A percentile compares a stretch with the other conserved stretches of the same genome.
Evolutionary conservation across 2,797 vertebrate species (phyloP).

Genomic region (Octomys mimax): DNA sequence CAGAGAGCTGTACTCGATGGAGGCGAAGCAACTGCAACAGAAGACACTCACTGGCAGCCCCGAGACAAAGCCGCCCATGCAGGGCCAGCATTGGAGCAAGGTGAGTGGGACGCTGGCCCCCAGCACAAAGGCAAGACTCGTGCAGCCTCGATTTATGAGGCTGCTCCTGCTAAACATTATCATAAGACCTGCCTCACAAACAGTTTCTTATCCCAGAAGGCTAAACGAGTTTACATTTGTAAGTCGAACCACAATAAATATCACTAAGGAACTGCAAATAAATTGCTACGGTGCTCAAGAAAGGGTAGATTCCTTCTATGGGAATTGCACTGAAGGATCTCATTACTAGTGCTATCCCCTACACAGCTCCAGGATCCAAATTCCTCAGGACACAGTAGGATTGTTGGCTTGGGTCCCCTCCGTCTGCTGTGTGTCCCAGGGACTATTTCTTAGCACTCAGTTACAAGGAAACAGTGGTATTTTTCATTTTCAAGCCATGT

Average conservation of each 20-base stretch:
- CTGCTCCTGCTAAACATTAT: background rate
- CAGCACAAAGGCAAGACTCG: background rate
- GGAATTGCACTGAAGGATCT: background rate
- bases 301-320: background rate
- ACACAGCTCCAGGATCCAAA: background rate
- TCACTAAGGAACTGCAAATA: background rate
- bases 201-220: background rate
- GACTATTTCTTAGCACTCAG: background rate
- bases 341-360: background rate
- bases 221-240: background rate
- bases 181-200: background rate
- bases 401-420: background rate
- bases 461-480: background rate
- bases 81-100: background rate
- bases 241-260: slow-evolving; percentile 32
- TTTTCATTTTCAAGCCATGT: background rate
- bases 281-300: background rate
- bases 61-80: background rate
- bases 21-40: background rate
- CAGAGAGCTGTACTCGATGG: background rate
- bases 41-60: background rate
- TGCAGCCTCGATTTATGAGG: background rate
- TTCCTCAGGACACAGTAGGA: background rate
- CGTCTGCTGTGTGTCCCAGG: background rate
- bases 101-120: background rate